phyloP scores from a whole-genome alignment of 2,113 vertebrate genomes.

The Vombatus ursinus region DNA sequence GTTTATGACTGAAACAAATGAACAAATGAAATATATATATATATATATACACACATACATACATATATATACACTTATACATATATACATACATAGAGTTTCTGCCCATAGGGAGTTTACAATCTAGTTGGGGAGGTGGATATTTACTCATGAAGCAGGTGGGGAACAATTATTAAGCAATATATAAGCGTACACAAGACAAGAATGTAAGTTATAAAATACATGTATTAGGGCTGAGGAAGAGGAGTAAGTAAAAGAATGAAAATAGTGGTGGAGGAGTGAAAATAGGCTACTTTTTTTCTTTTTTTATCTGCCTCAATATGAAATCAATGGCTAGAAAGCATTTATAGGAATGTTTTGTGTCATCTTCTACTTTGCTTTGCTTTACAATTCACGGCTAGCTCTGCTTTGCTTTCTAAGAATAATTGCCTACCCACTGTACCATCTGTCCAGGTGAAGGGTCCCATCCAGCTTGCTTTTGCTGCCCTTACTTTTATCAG shows the following conservation, averaged over 20 bases:
- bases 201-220: background rate
- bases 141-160: background rate
- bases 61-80: background rate
- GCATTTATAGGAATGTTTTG: background rate
- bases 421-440: background rate
- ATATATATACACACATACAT: too few species aligned
- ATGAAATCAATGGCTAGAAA: background rate
- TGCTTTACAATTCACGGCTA: background rate
- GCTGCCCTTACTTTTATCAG: background rate
- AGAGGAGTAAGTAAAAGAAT: background rate
- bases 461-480: background rate
- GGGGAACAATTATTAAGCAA: background rate
- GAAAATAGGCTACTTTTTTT: background rate
- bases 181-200: background rate
- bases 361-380: conserved; percentile 10
- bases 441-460: background rate
- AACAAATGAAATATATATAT: background rate
- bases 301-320: background rate
- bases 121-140: background rate
- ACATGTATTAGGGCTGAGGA: background rate
- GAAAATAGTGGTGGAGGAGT: background rate
- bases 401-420: background rate
- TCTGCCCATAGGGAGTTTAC: background rate
- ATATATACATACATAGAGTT: background rate
- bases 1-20: background rate